Evolutionary conservation across 2,797 vertebrate genomes (phyloP).

Genomic region (Pseudochirops cupreus): DNA sequence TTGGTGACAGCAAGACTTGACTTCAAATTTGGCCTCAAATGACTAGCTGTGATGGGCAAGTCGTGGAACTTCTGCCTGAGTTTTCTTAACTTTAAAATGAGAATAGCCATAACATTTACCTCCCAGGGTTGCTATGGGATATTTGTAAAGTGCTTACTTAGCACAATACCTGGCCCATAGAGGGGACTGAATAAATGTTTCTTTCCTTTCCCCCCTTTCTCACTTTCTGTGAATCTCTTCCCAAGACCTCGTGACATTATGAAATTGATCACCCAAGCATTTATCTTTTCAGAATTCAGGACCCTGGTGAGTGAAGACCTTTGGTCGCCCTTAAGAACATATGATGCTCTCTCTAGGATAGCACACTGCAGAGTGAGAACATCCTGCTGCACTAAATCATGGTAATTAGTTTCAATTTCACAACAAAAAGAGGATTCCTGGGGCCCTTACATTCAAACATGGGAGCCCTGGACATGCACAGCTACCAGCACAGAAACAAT

Average conservation of each 20-base stretch:
- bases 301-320: not conserved
- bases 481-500: not conserved
- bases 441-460: not conserved
- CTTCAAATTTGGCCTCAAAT: not conserved
- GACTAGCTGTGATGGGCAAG: not conserved
- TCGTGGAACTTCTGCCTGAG: not conserved
- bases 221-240: not conserved
- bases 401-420: not conserved
- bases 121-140: not conserved
- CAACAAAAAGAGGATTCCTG: not conserved
- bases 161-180: not conserved
- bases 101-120: not conserved
- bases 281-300: not conserved
- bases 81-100: not conserved
- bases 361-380: not conserved
- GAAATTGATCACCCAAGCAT: not conserved
- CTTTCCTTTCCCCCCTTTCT: not conserved
- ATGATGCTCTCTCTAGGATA: not conserved
- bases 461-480: not conserved
- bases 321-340: not conserved
- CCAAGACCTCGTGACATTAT: not conserved
- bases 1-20: not conserved
- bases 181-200: not conserved
- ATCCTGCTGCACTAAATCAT: not conserved
- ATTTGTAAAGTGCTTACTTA: not conserved